These are phyloP conservation scores for Chiloscyllium plagiosum DNA, from an alignment of 2,113 vertebrate species.

Conservation along the genomic window DNA sequence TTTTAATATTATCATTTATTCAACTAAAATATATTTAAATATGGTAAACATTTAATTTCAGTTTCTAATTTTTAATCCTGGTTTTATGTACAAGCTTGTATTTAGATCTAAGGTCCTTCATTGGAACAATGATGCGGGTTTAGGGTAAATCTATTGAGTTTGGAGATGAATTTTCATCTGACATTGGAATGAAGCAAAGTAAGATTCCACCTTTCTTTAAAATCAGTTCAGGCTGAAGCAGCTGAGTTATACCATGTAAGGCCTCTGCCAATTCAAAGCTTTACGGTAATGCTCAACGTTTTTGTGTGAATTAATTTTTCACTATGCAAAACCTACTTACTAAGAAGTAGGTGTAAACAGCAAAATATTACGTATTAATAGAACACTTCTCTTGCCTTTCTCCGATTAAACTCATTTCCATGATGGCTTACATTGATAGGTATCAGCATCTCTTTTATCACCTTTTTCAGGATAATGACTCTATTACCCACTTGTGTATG, in stretches of 20 bases:
- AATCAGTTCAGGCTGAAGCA: background rate
- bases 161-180: background rate
- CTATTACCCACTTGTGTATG: too few relatives aligned
- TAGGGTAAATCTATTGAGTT: background rate
- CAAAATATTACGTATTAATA: background rate
- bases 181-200: background rate
- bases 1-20: background rate
- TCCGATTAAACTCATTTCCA: too few relatives aligned
- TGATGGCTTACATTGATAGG: too few relatives aligned
- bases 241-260: background rate
- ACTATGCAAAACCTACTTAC: background rate
- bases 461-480: too few relatives aligned
- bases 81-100: background rate
- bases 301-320: background rate
- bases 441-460: too few relatives aligned
- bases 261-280: background rate
- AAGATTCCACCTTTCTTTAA: background rate
- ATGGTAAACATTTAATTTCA: background rate
- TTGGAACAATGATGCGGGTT: background rate
- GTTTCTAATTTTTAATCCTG: background rate
- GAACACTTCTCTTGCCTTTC: too few relatives aligned
- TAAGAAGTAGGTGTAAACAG: background rate
- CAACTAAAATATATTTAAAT: background rate
- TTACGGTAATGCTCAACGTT: background rate
- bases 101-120: background rate